Evolutionary conservation across 53 echinoderm and acorn worm species (phyloP).

Genomic region (Astropecten irregularis): DNA sequence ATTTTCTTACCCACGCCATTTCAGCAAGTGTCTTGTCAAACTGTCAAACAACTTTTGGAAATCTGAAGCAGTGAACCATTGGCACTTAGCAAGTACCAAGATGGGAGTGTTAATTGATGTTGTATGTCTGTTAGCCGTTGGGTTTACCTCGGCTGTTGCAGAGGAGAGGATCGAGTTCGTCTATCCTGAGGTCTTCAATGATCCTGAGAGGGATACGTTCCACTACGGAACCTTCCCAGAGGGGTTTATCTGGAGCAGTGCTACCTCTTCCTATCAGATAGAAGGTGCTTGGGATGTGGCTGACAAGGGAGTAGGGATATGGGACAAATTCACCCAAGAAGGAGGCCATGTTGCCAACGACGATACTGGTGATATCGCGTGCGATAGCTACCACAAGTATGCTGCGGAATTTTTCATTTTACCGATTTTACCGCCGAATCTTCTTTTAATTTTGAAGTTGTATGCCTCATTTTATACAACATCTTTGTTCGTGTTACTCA

Average conservation of each 20-base stretch:
- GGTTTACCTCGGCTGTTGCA: neutral
- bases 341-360: conserved; percentile 55
- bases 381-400: conserved; percentile 86
- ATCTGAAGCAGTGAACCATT: too few species aligned
- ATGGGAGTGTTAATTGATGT: neutral
- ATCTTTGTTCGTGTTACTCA: too few species aligned
- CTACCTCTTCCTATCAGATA: conserved; percentile 84
- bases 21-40: too few species aligned
- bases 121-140: neutral
- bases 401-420: too few species aligned
- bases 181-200: conserved; percentile 78
- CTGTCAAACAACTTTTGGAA: too few species aligned
- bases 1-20: too few species aligned
- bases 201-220: conserved; percentile 78
- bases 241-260: conserved; percentile 74
- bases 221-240: conserved; percentile 75
- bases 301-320: conserved; percentile 73
- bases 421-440: too few species aligned
- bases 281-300: conserved; percentile 75
- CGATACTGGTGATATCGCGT: conserved; percentile 81
- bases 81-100: neutral
- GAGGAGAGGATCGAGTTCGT: conserved; percentile 66
- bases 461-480: too few species aligned
- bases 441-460: too few species aligned
- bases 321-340: conserved; percentile 76